phyloP scores from a whole-genome alignment of 2,113 vertebrate genomes.

The Podarcis muralis region DNA sequence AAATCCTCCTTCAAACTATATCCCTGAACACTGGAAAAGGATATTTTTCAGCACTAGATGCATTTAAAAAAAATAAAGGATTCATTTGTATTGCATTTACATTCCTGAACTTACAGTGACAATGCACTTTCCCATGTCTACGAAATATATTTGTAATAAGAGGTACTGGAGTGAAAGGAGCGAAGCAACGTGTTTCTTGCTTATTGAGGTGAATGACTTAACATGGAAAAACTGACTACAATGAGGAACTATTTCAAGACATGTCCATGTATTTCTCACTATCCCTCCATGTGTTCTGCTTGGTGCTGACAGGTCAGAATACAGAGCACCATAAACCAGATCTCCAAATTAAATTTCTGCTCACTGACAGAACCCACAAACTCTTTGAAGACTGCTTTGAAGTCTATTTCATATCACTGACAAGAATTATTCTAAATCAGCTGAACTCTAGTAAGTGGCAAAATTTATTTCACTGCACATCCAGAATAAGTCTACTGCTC shows the following conservation, averaged over 20 bases:
- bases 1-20: conserved; percentile 42
- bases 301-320: background rate
- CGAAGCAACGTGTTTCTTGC: background rate
- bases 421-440: background rate
- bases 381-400: conserved; percentile 1
- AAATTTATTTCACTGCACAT: background rate
- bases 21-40: conserved; percentile 34
- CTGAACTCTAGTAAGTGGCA: background rate
- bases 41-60: conserved; percentile 37
- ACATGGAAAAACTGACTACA: background rate
- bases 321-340: conserved; percentile 1
- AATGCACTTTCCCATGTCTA: background rate
- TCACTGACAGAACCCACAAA: background rate
- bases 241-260: conserved; percentile 4
- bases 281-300: background rate
- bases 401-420: background rate
- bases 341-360: conserved; percentile 1
- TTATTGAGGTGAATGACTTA: background rate
- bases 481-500: background rate
- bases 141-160: background rate
- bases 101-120: conserved; percentile 20
- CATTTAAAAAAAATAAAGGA: conserved; percentile 17
- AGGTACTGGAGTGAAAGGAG: background rate
- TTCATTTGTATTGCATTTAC: conserved; percentile 32
- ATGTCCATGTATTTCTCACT: background rate